These are phyloP conservation scores for Amblyraja radiata DNA, from an alignment of 2,797 vertebrate genomes.

Conservation along the genomic window DNA sequence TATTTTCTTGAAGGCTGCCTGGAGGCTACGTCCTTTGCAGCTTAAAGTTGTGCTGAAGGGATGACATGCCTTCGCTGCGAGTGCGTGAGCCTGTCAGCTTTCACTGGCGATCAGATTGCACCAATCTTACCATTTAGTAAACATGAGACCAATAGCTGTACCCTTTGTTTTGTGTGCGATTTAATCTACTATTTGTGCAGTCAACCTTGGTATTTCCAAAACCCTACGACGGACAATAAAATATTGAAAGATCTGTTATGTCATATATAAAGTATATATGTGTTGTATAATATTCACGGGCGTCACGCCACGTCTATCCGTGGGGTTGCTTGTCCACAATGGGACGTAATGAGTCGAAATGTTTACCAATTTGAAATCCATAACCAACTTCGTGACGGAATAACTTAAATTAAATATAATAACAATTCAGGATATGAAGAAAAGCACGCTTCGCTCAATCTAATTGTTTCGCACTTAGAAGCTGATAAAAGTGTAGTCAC, in stretches of 20 bases:
- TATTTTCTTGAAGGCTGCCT: slow-evolving; percentile 62
- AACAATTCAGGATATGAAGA: neutral
- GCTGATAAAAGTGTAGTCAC: neutral
- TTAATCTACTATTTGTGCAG: slow-evolving; percentile 17
- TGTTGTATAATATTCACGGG: neutral
- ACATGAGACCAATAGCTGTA: slow-evolving; percentile 24
- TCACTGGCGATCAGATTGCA: slow-evolving; percentile 27
- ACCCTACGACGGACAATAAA: neutral
- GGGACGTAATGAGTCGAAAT: too few species aligned
- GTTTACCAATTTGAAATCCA: slow-evolving; percentile 12
- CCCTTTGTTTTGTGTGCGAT: slow-evolving; percentile 5
- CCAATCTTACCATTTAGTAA: neutral
- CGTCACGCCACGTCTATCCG: neutral
- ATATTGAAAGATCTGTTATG: neutral
- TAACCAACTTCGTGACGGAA: neutral
- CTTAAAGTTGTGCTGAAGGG: slow-evolving; percentile 51
- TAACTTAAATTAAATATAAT: neutral
- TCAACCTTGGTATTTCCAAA: neutral
- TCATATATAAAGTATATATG: neutral
- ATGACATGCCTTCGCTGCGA: neutral
- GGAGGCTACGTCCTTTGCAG: slow-evolving; percentile 59
- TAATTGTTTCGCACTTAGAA: neutral
- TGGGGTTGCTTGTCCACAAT: neutral
- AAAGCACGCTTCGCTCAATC: neutral
- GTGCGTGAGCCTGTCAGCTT: slow-evolving; percentile 28